These are phyloP conservation scores for Volucella bombylans DNA, from an alignment of 2,888 invertebrate species.

Conservation along the genomic window DNA sequence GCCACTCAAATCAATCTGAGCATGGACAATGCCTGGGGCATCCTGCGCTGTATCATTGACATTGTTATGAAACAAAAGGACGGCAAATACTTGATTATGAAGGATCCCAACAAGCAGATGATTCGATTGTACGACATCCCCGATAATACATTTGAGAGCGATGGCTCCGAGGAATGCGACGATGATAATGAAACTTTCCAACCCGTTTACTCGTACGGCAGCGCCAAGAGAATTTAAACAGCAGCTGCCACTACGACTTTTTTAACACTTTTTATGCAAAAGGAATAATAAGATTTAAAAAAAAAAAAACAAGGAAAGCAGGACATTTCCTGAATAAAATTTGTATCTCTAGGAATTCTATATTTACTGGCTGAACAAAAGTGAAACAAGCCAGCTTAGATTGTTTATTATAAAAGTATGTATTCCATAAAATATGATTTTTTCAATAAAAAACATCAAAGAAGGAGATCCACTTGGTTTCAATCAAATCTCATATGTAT, in stretches of 20 bases:
- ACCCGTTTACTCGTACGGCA: conserved; percentile 79
- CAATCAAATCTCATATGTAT: not conserved
- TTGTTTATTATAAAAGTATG: conserved; percentile 56
- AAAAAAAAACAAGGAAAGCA: conserved; percentile 28
- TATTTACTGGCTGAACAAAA: conserved; percentile 62
- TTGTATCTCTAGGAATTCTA: conserved; percentile 38
- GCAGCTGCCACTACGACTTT: conserved; percentile 17
- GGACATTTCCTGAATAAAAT: conserved; percentile 39
- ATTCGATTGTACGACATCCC: conserved; percentile 99
- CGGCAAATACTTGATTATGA: conserved; percentile 98
- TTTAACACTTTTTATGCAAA: conserved; percentile 42
- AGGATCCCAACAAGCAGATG: conserved; percentile 99
- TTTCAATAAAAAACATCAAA: conserved; percentile 68
- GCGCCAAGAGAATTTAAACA: conserved; percentile 65
- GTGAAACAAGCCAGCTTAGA: conserved; percentile 51
- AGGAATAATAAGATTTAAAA: not conserved
- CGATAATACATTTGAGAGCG: conserved; percentile 98
- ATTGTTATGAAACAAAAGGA: conserved; percentile 98
- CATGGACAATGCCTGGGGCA: conserved; percentile 99
- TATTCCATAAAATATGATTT: conserved; percentile 58
- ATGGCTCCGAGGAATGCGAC: conserved; percentile 89
- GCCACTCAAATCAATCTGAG: conserved; percentile 99
- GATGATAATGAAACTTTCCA: conserved; percentile 82
- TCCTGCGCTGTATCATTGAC: conserved; percentile 97
- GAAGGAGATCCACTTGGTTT: conserved; percentile 41